Base-by-base conservation (phyloP, 2,888 invertebrate species). In the Trichopria drosophilae region DNA sequence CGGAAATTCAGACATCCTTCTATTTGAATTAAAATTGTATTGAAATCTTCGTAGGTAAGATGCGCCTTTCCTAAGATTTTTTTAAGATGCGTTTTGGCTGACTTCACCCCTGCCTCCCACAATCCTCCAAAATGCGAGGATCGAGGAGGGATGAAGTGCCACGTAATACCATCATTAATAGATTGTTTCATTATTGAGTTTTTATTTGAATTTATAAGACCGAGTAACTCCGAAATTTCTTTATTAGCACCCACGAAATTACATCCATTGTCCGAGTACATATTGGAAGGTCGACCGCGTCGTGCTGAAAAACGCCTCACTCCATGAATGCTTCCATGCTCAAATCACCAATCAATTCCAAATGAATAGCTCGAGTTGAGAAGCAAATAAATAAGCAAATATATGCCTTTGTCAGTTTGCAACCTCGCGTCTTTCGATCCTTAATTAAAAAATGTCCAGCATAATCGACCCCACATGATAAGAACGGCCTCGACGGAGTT, bases 31-130 rank as follows among this genome's bases (percentile, higher is more conserved):
- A 63, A 23, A 3, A 60, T 20, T 6, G 62, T 68, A 1, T 40
- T 18, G 23, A 67, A 51, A 9, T 67, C 59, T 47, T 68, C 65
- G 28, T 54, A 63, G 1, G 58, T 63, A n/a, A 66, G 40, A 12
- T 39, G 39, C 3, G 32, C 16, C 32, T 56, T 54, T 1, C 64
- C 57, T 13, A 63, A 32, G 1, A 63, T 42, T 10, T 62, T 48
- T 32, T 61, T 57, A 10, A 68, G 32, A 48, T 66, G 66, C 45
- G 46, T 46, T 37, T 69, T 68, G 6, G 57, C 49, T 2, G 60
- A 60, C 41, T 63, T 64, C 3, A 68, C 60, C 6, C 58, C 64
- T 1, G 62, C 58, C 34, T 67, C 66, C 66, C 64, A 66, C 6
- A 66, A 29, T 7, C 66, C 66, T 4, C 66, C 66, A 43, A 62